Evolutionary conservation across 1,140 invertebrate genomes (phyloP), one percentile per base, ranked within the genome.

Genomic region (Camponotus floridanus): DNA sequence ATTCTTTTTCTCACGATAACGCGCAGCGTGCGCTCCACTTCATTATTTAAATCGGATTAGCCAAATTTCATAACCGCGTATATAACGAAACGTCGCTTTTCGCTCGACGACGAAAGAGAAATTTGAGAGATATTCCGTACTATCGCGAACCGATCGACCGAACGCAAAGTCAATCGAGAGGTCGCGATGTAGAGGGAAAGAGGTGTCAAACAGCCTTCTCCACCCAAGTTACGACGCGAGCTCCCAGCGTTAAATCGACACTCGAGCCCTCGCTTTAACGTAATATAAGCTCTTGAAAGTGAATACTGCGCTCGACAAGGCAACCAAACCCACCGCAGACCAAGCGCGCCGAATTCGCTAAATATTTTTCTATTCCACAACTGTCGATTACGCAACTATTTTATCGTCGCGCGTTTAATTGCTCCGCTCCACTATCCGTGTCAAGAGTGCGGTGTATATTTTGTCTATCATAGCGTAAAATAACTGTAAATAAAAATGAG

Each of bases 1-100:
- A 31, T 67, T 79, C 45, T 80, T 70, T 80, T 81, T 59, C 78
- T 59, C 78, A 8, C 65, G 26, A 70, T 33, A 70, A 70, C 55
- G 67, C 48, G 13, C 13, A 45, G 33, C 67, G 31, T 15, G 31
- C 26, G 51, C 39, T 61, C 67, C 26, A 33, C 55, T 74, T 61
- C 39, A 73, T 73, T 59, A 61, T 73, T 45, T 42, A 61, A 83
- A 83, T 61, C 31, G 67, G 81, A 86, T 86, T 86, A 88, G 78
- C 84, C 74, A 78, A 86, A 86, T 86, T 73, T 79, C 55, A 67
- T 33, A 70, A 55, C 67, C 15, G 74, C 8, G 64, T 55, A 48
- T 13, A 45, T 33, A 26, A 26, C 26, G 39, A 21, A 18, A 86
- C 48, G 48, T 36, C 31, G 21, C 3, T 2, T 65, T 64, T 48